phyloP scores from a whole-genome alignment of 2,113 vertebrate genomes.

The Pionites leucogaster region DNA sequence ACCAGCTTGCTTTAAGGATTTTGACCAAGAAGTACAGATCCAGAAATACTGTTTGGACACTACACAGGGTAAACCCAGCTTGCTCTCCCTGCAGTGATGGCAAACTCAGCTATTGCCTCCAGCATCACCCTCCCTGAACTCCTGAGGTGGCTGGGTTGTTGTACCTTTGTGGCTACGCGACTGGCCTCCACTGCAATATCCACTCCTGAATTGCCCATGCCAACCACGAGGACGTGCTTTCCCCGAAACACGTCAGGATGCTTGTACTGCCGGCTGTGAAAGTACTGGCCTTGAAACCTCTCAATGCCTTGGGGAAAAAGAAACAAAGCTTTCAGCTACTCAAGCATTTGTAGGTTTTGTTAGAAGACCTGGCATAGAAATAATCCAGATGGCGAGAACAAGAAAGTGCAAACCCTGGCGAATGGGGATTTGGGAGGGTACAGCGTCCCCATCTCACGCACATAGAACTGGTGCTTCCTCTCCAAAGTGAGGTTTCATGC shows the following conservation, averaged over 20 bases:
- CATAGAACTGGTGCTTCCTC: not conserved
- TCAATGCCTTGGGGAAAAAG: constrained; percentile 75
- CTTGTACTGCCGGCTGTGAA: constrained; percentile 88
- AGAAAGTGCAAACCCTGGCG: not conserved
- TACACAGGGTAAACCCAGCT: not conserved
- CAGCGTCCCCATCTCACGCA: not conserved
- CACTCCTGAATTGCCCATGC: constrained; percentile 87
- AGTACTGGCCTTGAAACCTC: constrained; percentile 77
- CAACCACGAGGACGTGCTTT: constrained; percentile 84
- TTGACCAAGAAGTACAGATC: not conserved
- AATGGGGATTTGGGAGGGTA: fast-evolving
- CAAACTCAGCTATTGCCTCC: not conserved
- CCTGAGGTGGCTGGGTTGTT: not conserved
- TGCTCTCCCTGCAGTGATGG: not conserved
- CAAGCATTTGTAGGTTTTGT: not conserved
- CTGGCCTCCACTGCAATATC: constrained; percentile 89
- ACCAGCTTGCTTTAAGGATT: not conserved
- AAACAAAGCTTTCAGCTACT: not conserved
- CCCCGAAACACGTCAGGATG: constrained; percentile 75
- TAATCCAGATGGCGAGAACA: not conserved
- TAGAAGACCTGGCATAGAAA: not conserved
- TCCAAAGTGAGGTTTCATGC: not conserved
- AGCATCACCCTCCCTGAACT: fast-evolving
- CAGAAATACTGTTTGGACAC: not conserved
- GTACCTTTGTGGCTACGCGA: constrained; percentile 80